Evolutionary conservation across 2,113 vertebrate genomes (phyloP).

Genomic region (Oncorhynchus gorbuscha): DNA sequence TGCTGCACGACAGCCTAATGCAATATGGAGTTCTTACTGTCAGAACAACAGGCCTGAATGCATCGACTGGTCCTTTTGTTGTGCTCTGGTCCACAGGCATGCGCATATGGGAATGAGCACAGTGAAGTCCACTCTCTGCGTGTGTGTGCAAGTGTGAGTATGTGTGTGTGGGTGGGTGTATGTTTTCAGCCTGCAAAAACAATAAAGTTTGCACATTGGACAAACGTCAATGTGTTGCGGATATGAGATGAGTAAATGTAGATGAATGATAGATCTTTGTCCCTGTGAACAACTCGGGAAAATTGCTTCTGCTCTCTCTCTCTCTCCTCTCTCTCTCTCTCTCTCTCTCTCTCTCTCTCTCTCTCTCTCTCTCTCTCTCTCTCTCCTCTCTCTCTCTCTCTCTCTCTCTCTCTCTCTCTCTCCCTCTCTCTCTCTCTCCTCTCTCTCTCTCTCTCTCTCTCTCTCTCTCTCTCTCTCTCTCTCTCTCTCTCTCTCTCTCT

Average conservation of each 20-base stretch:
- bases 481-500: background rate
- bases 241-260: no score
- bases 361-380: no score
- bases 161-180: no score
- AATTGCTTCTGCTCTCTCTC: no score
- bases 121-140: background rate
- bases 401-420: background rate
- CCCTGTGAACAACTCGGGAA: background rate
- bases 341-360: background rate
- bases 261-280: conserved; percentile 1
- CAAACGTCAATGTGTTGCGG: no score
- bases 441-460: background rate
- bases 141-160: no score
- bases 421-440: no score
- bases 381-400: no score
- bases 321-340: background rate
- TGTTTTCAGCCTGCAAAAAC: no score
- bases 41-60: conserved; percentile 30
- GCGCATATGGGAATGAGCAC: conserved; percentile 3
- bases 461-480: background rate
- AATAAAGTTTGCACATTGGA: no score
- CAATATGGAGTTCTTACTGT: no score
- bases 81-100: conserved; percentile 7
- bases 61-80: conserved; percentile 20
- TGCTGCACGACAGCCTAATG: no score